Percentiles rank a stretch among this genome's conserved stretches.
Conservation (phyloP, 2,797 vertebrate genomes). For the Acrocephalus scirpaceus region DNA sequence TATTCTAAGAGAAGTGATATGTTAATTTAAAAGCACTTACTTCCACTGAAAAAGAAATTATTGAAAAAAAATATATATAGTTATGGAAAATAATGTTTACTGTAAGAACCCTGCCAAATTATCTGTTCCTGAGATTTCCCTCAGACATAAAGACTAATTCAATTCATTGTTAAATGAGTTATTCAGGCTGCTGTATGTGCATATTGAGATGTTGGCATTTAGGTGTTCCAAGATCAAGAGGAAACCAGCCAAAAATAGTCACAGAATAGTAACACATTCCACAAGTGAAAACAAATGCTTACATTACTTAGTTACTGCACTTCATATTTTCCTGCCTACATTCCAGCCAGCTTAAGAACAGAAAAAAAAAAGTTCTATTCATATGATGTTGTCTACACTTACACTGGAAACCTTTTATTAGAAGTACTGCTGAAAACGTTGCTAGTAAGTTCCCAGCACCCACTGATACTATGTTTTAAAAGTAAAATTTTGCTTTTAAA, state of each 20-base stretch:
- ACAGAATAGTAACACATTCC: conserved; percentile 37
- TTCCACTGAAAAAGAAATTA: background rate
- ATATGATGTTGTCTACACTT: background rate
- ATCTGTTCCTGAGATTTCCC: conserved; percentile 1
- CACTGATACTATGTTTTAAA: background rate
- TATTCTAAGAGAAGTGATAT: background rate
- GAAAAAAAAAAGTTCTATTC: background rate
- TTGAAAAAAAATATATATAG: background rate
- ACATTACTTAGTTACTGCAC: conserved; percentile 55
- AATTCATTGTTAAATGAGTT: conserved; percentile 15
- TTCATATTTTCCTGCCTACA: conserved; percentile 60
- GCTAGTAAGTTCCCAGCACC: background rate
- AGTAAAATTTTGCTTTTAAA: background rate
- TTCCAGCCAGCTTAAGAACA: conserved; percentile 33
- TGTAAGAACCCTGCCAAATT: conserved; percentile 21
- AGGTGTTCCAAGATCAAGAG: conserved; percentile 21
- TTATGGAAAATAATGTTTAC: background rate
- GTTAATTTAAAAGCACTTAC: background rate
- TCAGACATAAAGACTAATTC: conserved; percentile 33
- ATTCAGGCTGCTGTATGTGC: background rate
- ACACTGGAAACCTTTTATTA: background rate
- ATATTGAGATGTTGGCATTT: conserved; percentile 1
- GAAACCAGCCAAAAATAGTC: conserved; percentile 38
- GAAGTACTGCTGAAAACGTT: background rate
- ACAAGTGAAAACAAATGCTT: conserved; percentile 49